Base-by-base conservation (phyloP, 2,888 invertebrate species). In the Hecatera dysodea region DNA sequence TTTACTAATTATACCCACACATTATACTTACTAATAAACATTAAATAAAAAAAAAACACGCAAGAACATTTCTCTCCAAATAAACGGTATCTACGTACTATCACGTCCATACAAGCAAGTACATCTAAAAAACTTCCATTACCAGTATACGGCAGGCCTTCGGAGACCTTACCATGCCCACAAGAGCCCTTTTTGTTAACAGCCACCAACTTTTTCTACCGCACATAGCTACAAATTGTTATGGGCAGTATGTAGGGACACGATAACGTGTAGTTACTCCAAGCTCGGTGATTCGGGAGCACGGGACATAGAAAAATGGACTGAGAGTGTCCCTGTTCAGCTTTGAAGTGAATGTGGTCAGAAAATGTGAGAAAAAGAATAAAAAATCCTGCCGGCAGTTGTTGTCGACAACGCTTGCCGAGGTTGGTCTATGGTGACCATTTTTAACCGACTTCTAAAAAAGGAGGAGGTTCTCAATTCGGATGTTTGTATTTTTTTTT, bases 111-210 rank as follows among this genome's bases (percentile, higher is more conserved):
- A 63, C 62, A 29, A 67, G 52, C 22, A 42, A 75, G 56, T 61
- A 55, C 12, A 33, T 42, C 24, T 2, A 74, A 74, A 77, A 71
- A 73, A 53, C 50, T 46, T 48, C 36, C 24, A 48, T 60, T 64
- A 65, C 57, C 72, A 67, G 76, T 74, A 80, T 48, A 55, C 44
- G 22, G 29, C 68, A 64, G 67, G 42, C 57, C 80, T 77, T 78
- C 44, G 61, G 76, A 69, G 61, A 60, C 81, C 74, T 56, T 71
- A 61, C 69, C 52, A 67, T 53, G 36, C 66, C 73, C 72, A 33
- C 71, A 85, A 86, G 81, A 82, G 75, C 72, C 78, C 65, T 85
- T 88, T 86, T 86, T 81, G 81, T 80, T 85, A 86, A 86, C 77
- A 80, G 76, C 69, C 75, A 60, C 81, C 75, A 85, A 82, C 83